Evolutionary conservation across 2,888 invertebrate species (phyloP).

Genomic region (Cryptocephalus primarius): DNA sequence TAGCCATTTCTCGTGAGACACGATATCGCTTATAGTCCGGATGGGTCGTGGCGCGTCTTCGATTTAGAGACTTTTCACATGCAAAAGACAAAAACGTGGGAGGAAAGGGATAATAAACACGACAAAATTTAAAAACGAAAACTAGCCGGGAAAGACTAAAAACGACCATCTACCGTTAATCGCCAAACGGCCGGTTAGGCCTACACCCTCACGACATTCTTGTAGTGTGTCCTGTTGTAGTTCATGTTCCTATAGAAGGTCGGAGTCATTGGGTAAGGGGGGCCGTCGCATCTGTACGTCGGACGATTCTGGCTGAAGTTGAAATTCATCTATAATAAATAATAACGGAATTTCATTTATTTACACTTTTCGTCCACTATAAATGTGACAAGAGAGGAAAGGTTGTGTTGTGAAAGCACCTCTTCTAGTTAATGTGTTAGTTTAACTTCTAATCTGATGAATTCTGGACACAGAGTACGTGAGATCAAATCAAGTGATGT

Average conservation of each 20-base stretch:
- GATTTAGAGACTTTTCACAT: constrained; percentile 1
- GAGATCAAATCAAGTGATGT: too few relatives aligned
- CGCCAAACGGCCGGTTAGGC: constrained; percentile 9
- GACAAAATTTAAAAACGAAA: neutral
- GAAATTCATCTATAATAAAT: constrained; percentile 30
- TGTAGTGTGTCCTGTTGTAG: constrained; percentile 31
- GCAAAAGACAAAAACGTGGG: too few relatives aligned
- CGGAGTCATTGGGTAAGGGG: constrained; percentile 29
- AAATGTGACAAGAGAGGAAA: too few relatives aligned
- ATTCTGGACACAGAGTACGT: too few relatives aligned
- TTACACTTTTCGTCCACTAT: too few relatives aligned
- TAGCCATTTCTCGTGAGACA: constrained; percentile 12
- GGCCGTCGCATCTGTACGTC: constrained; percentile 31
- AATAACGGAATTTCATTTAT: too few relatives aligned
- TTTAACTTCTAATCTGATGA: too few relatives aligned
- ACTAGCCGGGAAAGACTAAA: neutral
- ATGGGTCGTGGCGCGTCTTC: constrained; percentile 7
- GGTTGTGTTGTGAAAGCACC: too few relatives aligned
- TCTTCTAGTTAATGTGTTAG: too few relatives aligned
- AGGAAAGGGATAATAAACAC: neutral
- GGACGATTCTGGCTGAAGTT: constrained; percentile 29
- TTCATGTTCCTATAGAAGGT: constrained; percentile 32
- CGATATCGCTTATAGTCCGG: constrained; percentile 30
- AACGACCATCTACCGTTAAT: constrained; percentile 16
- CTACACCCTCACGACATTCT: constrained; percentile 34